These are phyloP conservation scores for Psammodynastes pulverulentus DNA, from an alignment of 2,113 vertebrate species.

Conservation along the genomic window DNA sequence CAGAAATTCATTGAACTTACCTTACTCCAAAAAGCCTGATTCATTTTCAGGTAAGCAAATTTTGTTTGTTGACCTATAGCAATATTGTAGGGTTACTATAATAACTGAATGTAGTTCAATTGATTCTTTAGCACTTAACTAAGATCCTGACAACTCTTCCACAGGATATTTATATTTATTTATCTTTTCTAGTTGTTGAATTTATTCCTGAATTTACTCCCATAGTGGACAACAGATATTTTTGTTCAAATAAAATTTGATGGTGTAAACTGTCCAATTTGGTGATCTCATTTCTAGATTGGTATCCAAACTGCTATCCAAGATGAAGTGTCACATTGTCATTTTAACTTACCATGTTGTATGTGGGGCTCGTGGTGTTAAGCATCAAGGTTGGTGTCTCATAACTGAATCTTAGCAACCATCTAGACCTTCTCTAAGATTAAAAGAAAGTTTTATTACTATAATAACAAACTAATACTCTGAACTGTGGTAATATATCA, in stretches of 20 bases:
- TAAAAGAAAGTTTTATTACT: neutral
- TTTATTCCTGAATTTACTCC: neutral
- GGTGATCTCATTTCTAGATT: neutral
- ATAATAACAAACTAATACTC: neutral
- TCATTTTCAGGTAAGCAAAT: neutral
- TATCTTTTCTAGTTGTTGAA: neutral
- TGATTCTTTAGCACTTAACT: neutral
- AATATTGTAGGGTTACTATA: neutral
- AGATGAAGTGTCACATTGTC: neutral
- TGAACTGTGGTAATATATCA: neutral
- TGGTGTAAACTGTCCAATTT: neutral
- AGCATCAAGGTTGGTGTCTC: neutral
- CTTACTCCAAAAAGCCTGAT: neutral
- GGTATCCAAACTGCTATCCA: neutral
- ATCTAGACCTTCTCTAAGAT: neutral
- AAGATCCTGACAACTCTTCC: neutral
- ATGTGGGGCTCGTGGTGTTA: neutral
- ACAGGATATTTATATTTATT: neutral
- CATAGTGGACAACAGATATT: neutral
- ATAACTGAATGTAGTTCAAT: neutral
- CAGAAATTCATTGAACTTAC: neutral
- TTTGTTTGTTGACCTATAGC: neutral
- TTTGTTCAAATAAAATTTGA: neutral
- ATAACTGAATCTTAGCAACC: neutral
- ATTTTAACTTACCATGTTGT: neutral